Percentiles rank a stretch among this genome's conserved stretches.
phyloP scores from a whole-genome alignment of 2,888 invertebrate species.

The Megamerina dolium region DNA sequence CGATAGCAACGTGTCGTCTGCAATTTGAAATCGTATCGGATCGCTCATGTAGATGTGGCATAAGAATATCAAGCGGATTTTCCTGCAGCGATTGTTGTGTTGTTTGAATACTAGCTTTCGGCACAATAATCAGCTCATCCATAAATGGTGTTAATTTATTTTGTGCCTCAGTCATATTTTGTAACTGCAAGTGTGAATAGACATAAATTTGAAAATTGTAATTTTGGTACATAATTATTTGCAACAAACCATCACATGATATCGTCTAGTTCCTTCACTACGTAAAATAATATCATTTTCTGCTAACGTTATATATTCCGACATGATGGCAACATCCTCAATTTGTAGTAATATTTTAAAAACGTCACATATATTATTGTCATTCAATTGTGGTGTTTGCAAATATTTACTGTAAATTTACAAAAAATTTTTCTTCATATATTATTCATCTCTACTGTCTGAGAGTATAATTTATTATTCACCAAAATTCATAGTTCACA shows the following conservation, averaged over 20 bases:
- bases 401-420: too few relatives aligned
- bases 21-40: too few relatives aligned
- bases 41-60: slow-evolving; percentile 1
- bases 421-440: too few relatives aligned
- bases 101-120: neutral
- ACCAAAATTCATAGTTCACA: too few relatives aligned
- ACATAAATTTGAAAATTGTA: too few relatives aligned
- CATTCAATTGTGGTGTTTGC: neutral
- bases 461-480: too few relatives aligned
- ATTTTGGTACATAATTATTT: too few relatives aligned
- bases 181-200: neutral
- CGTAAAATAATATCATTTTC: neutral
- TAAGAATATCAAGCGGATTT: slow-evolving; percentile 1
- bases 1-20: too few relatives aligned
- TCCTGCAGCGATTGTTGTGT: neutral
- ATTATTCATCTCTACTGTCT: too few relatives aligned
- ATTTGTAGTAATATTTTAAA: slow-evolving; percentile 4
- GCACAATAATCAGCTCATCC: slow-evolving; percentile 6
- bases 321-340: slow-evolving; percentile 2
- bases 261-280: neutral
- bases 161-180: neutral
- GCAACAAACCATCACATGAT: neutral
- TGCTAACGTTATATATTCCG: neutral
- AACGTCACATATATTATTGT: neutral
- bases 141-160: slow-evolving; percentile 1